Conservation (phyloP, 2,888 invertebrate species). For the Drosophila heteroneura region DNA sequence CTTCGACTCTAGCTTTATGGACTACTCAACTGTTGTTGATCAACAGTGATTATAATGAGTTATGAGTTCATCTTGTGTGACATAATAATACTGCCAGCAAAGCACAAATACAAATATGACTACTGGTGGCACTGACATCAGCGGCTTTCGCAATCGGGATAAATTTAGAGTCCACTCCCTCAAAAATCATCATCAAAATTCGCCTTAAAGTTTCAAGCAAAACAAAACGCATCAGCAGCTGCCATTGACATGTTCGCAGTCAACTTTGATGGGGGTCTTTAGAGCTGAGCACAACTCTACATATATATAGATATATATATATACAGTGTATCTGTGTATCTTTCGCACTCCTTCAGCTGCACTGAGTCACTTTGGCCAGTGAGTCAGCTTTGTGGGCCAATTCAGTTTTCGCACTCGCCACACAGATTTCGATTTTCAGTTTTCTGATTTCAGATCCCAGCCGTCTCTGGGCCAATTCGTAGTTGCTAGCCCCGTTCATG, state of each 20-base stretch:
- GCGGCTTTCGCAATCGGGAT: conserved; percentile 18
- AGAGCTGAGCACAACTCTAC: background rate
- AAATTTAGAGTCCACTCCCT: conserved; percentile 14
- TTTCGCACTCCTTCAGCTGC: background rate
- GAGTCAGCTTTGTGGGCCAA: conserved; percentile 28
- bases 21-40: background rate
- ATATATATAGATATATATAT: background rate
- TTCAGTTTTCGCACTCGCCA: conserved; percentile 10
- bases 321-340: background rate
- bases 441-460: background rate
- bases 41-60: background rate
- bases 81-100: background rate
- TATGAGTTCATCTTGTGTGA: background rate
- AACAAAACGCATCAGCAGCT: conserved; percentile 26
- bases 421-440: conserved; percentile 13
- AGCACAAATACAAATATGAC: no score
- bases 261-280: conserved; percentile 25
- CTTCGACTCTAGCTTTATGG: background rate
- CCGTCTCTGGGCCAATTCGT: background rate
- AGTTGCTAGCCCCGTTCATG: conserved; percentile 1
- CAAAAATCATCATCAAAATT: conserved; percentile 10
- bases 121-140: conserved; percentile 28
- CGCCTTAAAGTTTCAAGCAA: background rate
- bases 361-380: conserved; percentile 28
- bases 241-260: conserved; percentile 28